Evolutionary conservation across 2,888 invertebrate genomes (phyloP).

Genomic region (Bugula neritina): DNA sequence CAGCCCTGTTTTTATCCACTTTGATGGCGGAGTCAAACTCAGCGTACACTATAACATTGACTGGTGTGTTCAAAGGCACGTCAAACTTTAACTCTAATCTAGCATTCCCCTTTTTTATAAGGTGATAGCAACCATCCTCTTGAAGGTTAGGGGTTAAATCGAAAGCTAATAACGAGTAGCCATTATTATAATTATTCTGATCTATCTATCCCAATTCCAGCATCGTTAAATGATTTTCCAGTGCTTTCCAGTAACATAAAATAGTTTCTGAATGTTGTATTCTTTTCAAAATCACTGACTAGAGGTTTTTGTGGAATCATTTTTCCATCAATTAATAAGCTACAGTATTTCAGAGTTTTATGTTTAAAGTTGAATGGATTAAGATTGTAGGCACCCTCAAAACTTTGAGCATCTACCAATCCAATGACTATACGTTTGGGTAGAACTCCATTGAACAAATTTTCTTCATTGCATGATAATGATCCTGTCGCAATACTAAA

Average conservation of each 20-base stretch:
- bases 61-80: background rate
- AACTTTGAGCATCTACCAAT: conserved; percentile 10
- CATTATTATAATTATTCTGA: background rate
- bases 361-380: conserved; percentile 21
- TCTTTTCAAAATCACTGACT: background rate
- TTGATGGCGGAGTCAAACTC: conserved; percentile 16
- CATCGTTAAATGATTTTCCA: conserved; percentile 6
- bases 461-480: conserved; percentile 7
- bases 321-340: conserved; percentile 17
- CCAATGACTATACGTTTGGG: conserved; percentile 7
- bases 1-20: conserved; percentile 11
- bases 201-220: conserved; percentile 14
- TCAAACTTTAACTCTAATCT: conserved; percentile 4
- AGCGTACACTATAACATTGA: conserved; percentile 4
- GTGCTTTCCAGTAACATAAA: background rate
- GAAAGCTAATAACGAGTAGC: conserved; percentile 9
- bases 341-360: conserved; percentile 14
- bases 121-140: conserved; percentile 1
- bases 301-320: conserved; percentile 7
- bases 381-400: background rate
- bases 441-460: conserved; percentile 7
- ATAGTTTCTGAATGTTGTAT: background rate
- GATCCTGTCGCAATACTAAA: background rate
- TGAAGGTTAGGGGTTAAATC: background rate
- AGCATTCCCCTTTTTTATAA: background rate